A percentile compares a stretch with the other conserved stretches of the same genome.
Evolutionary conservation across 2,113 vertebrate species (phyloP).

Genomic region (Stercorarius parasiticus): DNA sequence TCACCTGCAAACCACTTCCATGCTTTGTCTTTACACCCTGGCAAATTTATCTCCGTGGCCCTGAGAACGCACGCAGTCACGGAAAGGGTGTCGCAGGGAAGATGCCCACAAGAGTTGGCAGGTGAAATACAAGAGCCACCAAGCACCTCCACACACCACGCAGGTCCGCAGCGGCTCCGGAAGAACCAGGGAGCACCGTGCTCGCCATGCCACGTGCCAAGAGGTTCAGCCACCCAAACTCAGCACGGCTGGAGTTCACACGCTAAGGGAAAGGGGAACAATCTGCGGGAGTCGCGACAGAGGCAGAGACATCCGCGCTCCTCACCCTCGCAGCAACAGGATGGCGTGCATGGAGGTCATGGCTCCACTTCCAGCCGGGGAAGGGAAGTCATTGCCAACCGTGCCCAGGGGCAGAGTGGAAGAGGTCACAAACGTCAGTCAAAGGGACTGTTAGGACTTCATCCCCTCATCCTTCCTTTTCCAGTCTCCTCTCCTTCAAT

Average conservation of each 20-base stretch:
- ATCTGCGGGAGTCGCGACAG: fast-evolving
- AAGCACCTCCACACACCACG: fast-evolving
- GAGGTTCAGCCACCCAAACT: not conserved
- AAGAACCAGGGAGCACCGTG: not conserved
- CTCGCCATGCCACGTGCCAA: fast-evolving
- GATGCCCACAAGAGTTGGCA: not conserved
- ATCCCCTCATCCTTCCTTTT: not conserved
- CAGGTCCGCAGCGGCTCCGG: not conserved
- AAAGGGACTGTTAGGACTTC: not conserved
- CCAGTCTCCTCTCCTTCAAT: not conserved
- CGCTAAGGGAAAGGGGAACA: not conserved
- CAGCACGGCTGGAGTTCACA: not conserved
- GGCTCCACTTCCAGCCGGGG: not conserved
- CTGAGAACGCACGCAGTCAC: fast-evolving
- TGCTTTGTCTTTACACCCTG: not conserved
- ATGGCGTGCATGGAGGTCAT: not conserved
- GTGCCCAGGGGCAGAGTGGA: not conserved
- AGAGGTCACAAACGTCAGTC: not conserved
- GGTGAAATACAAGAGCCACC: not conserved
- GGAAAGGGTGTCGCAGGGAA: not conserved
- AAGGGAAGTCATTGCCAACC: not conserved
- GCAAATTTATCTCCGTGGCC: fast-evolving
- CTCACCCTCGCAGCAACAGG: not conserved
- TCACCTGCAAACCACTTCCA: not conserved
- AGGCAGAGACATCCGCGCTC: not conserved